Conservation (phyloP, 2,888 invertebrate species). For the Nomada fucata region DNA sequence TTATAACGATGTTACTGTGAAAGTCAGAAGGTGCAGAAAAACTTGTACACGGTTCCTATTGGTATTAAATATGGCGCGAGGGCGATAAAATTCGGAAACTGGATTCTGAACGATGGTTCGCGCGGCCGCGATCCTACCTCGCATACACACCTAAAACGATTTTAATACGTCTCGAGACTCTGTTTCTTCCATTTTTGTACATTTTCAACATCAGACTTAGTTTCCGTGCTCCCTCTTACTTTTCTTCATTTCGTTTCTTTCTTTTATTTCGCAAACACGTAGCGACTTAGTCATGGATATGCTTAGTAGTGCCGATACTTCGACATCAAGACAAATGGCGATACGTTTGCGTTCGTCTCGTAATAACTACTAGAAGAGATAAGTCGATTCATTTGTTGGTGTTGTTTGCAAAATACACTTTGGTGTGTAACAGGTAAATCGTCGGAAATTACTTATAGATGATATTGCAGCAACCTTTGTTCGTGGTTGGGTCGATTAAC, state of each 20-base stretch:
- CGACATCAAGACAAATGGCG: slow-evolving; percentile 73
- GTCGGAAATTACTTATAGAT: slow-evolving; percentile 57
- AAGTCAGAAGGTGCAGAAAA: slow-evolving; percentile 63
- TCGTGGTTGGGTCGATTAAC: slow-evolving; percentile 44
- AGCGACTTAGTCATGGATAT: slow-evolving; percentile 75
- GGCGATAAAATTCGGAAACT: slow-evolving; percentile 61
- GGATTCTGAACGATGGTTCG: slow-evolving; percentile 44
- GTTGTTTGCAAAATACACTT: slow-evolving; percentile 61
- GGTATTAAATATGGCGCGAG: slow-evolving; percentile 65
- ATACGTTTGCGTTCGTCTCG: slow-evolving; percentile 64
- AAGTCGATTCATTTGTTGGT: slow-evolving; percentile 60
- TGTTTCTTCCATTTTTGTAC: slow-evolving; percentile 39
- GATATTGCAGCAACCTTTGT: slow-evolving; percentile 66
- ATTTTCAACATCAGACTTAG: slow-evolving; percentile 49
- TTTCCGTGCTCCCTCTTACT: slow-evolving; percentile 62
- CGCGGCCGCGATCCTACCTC: slow-evolving; percentile 19
- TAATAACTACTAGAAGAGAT: slow-evolving; percentile 70
- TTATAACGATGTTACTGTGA: slow-evolving; percentile 69
- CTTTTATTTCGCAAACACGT: slow-evolving; percentile 68
- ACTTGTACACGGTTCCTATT: slow-evolving; percentile 61
- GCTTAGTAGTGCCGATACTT: slow-evolving; percentile 72
- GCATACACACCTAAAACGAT: slow-evolving; percentile 11
- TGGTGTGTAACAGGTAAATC: slow-evolving; percentile 69
- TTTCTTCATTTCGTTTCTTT: neutral
- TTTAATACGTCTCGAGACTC: slow-evolving; percentile 37